Base-by-base conservation (phyloP, 2,888 invertebrate genomes). In the Trypoxylon attenuatum region DNA sequence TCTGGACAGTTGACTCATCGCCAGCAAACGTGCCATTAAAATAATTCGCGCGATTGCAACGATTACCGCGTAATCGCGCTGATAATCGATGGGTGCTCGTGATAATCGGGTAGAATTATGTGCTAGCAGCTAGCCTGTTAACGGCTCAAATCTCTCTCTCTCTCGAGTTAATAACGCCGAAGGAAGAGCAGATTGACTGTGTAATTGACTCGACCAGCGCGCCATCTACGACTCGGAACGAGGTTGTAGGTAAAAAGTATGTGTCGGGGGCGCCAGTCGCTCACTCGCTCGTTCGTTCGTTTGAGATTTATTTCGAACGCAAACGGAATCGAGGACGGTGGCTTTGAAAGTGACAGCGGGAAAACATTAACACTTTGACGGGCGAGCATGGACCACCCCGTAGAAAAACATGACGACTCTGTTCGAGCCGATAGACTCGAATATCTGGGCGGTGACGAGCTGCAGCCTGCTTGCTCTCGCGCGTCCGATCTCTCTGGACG, bases 401-500 rank as follows among this genome's bases (percentile, higher is more conserved):
- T 58, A 59, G 57, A 57, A 73, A 74, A 76, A 72, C 66, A 73
- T 47, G 66, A 64, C 45, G 50, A 29, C 52, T 39, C 21, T 64
- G 70, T 71, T 13, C 52, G 51, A 52, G 47, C 54, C 38, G 42
- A 55, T 51, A 38, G 69, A 72, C 79, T 67, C 73, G 76, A 80
- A 80, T 79, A 81, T 79, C 71, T 69, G 69, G 56, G 50, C 56
- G 54, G 67, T 78, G 82, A 82, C 79, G 69, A 67, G 77, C 67
- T 58, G 65, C 84, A 82, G 71, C 77, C 82, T 80, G 83, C 82
- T 82, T 83, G 72, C 71, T 51, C 80, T 69, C 63, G 72, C 70
- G 76, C 67, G 76, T 75, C 67, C 65, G 76, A 80, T 80, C 72
- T 71, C 65, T 49, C 49, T 39, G 43, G 18, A 25, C 42, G 41